Base-by-base conservation (phyloP, 1,140 invertebrate species). In the Lordiphosa mommai region DNA sequence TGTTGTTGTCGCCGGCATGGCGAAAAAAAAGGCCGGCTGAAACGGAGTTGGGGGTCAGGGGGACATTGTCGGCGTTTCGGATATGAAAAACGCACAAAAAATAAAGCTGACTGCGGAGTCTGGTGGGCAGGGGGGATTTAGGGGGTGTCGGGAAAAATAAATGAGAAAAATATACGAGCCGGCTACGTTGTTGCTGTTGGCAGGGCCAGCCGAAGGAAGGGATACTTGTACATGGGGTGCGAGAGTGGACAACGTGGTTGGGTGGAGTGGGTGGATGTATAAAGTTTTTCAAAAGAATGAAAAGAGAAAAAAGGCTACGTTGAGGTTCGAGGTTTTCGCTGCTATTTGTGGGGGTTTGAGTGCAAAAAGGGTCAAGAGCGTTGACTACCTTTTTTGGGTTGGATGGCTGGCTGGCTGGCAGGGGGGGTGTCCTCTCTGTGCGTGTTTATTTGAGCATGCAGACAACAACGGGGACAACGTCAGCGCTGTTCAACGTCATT, bases 81-180 rank as follows among this genome's bases (percentile, higher is more conserved):
- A 86, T 84, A 87, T 86, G 71, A 86, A 86, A 86, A 86, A 82
- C 60, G 68, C 79, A 77, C 69, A 73, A 82, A 86, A 86, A 84
- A 72, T 82, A 86, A 72, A 63, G 71, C 64, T 59, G 61, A 53
- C 67, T 61, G 30, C n/a, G 5, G 38, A 46, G 27, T 33, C 29
- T 14, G 3, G 9, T 1, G 8, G 16, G 13, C 3, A 6, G 8
- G 14, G 40, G 47, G 33, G 3, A 12, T 23, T 9, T 52, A 27
- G 13, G 32, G 55, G 53, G 59, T 55, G 50, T 52, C 34, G 76
- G 70, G 71, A 80, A 80, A 80, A 80, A 80, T 80, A 80, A 80
- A 80, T 80, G 76, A 80, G 76, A 82, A 80, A 80, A 82, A 80
- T 80, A 80, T 80, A 80, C 79, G 71, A 82, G 74, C 77, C 76